Conservation (phyloP, 1,140 invertebrate species). For the Drosophila insularis region DNA sequence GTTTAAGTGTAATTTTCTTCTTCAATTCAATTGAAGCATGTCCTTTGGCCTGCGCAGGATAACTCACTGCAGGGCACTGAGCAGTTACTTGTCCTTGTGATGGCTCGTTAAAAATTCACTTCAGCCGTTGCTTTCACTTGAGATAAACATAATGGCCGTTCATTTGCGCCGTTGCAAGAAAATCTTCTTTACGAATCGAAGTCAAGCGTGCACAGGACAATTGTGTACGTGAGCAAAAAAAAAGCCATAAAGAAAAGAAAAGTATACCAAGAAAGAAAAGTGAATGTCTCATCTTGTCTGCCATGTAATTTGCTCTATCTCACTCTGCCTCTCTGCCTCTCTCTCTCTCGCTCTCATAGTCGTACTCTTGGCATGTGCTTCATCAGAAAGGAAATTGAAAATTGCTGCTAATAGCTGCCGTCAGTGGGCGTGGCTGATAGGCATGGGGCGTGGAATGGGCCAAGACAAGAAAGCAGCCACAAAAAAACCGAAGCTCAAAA, state of each 20-base stretch:
- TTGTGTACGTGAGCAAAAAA: slow-evolving; percentile 65
- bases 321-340: slow-evolving; percentile 1
- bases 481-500: slow-evolving; percentile 30
- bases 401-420: slow-evolving; percentile 77
- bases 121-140: slow-evolving; percentile 73
- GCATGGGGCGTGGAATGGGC: slow-evolving; percentile 30
- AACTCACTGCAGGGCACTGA: slow-evolving; percentile 70
- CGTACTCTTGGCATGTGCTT: slow-evolving; percentile 77
- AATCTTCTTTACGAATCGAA: slow-evolving; percentile 68
- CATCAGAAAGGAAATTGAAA: slow-evolving; percentile 83
- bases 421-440: slow-evolving; percentile 58
- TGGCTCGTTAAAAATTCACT: slow-evolving; percentile 76
- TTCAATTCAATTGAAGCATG: slow-evolving; percentile 78
- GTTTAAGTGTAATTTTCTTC: slow-evolving; percentile 81
- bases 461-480: not conserved
- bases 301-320: slow-evolving; percentile 79
- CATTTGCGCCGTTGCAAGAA: slow-evolving; percentile 74
- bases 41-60: slow-evolving; percentile 61
- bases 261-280: slow-evolving; percentile 32
- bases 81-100: slow-evolving; percentile 27
- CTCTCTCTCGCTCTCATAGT: not conserved
- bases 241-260: slow-evolving; percentile 3
- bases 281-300: slow-evolving; percentile 60
- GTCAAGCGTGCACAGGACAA: slow-evolving; percentile 67
- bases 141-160: slow-evolving; percentile 79